A percentile compares a stretch with the other conserved stretches of the same genome.
Conservation (phyloP, 2,888 invertebrate genomes). For the Hylaea fasciaria region DNA sequence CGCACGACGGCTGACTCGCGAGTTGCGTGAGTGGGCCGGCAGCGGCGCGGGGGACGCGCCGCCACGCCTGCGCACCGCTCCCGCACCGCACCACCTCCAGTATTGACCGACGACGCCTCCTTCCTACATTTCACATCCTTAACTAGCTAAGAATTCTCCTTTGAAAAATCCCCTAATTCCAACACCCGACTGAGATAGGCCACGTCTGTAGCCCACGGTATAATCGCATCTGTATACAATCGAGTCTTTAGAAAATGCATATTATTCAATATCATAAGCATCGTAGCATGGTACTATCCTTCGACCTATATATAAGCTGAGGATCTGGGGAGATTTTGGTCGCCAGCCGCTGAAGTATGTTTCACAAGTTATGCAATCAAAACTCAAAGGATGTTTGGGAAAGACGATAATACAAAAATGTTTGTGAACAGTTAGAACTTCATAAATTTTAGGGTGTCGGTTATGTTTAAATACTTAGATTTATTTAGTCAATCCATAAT, state of each 20-base stretch:
- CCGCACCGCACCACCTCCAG: constrained; percentile 81
- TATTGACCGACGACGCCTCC: constrained; percentile 85
- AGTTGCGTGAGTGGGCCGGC: constrained; percentile 76
- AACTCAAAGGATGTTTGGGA: constrained; percentile 39
- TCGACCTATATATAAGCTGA: constrained; percentile 19
- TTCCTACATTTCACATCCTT: constrained; percentile 83
- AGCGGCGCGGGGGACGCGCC: constrained; percentile 62
- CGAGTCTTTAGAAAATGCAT: constrained; percentile 12
- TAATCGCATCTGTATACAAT: constrained; percentile 44
- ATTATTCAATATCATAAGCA: not conserved
- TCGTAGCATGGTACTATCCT: constrained; percentile 1
- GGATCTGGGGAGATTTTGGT: constrained; percentile 30
- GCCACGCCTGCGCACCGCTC: constrained; percentile 77
- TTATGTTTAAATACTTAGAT: constrained; percentile 16
- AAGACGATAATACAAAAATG: constrained; percentile 35
- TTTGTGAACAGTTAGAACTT: constrained; percentile 33
- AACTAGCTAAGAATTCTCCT: constrained; percentile 81
- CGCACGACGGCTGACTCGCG: constrained; percentile 82
- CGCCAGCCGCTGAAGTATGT: constrained; percentile 29
- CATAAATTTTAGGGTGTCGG: constrained; percentile 15
- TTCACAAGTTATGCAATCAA: constrained; percentile 44
- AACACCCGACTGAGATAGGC: constrained; percentile 74
- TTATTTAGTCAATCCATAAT: not conserved
- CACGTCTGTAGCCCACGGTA: constrained; percentile 65
- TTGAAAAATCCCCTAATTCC: constrained; percentile 80